These are phyloP conservation scores for Amorpha juglandis DNA, from an alignment of 2,888 invertebrate genomes.

Conservation along the genomic window DNA sequence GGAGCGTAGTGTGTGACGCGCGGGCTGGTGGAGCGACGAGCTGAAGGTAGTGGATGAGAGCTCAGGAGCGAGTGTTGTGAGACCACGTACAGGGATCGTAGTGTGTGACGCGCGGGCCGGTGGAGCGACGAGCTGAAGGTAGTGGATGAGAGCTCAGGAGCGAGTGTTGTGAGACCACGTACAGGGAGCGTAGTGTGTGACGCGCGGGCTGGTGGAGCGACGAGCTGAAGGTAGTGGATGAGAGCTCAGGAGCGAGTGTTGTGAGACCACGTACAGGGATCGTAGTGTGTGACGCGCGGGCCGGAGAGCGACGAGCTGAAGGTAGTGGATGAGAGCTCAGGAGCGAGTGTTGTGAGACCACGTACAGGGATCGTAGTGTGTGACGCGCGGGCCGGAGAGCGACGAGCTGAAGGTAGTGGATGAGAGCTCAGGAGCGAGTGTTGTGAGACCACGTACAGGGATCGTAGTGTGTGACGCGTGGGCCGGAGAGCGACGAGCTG, in stretches of 20 bases:
- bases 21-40: neutral
- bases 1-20: neutral
- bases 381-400: neutral
- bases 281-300: neutral
- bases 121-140: neutral
- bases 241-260: neutral
- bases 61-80: neutral
- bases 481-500: neutral
- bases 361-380: neutral
- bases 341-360: neutral
- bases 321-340: constrained; percentile 1
- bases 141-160: neutral
- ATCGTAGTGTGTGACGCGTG: neutral
- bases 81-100: neutral
- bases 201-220: neutral
- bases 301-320: neutral
- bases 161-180: neutral
- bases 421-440: neutral
- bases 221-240: neutral
- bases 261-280: neutral
- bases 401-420: neutral
- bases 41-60: neutral
- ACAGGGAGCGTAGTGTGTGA: neutral
- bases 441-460: neutral
- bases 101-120: neutral